These are phyloP conservation scores for Panagrolaimus sp. DNA, from an alignment of 1,140 invertebrate genomes.

Conservation along the genomic window DNA sequence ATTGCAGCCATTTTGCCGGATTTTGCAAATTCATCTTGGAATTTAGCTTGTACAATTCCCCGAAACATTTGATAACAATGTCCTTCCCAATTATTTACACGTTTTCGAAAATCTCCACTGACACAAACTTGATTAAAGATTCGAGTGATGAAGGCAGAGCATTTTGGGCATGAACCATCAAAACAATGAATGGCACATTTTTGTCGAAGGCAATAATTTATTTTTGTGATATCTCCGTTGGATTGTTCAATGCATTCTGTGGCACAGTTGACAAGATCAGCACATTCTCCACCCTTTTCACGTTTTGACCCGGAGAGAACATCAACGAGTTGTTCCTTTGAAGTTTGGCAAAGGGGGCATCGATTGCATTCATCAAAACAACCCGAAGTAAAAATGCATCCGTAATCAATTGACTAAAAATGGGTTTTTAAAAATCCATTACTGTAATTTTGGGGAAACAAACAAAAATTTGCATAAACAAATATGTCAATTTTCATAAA, in stretches of 20 bases:
- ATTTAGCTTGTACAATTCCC: slow-evolving; percentile 44
- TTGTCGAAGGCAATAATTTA: slow-evolving; percentile 46
- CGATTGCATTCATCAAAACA: slow-evolving; percentile 49
- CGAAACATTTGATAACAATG: slow-evolving; percentile 54
- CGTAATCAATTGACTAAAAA: slow-evolving; percentile 48
- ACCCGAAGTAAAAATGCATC: slow-evolving; percentile 53
- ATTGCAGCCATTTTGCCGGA: slow-evolving; percentile 41
- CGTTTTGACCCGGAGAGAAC: slow-evolving; percentile 42
- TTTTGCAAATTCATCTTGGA: slow-evolving; percentile 37
- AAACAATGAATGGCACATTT: slow-evolving; percentile 53
- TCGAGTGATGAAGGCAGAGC: slow-evolving; percentile 51
- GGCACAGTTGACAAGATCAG: slow-evolving; percentile 46
- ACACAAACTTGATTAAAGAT: slow-evolving; percentile 55
- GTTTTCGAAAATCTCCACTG: slow-evolving; percentile 41
- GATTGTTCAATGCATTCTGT: slow-evolving; percentile 44
- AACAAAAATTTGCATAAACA: no score
- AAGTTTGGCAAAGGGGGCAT: slow-evolving; percentile 46
- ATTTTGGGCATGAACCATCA: slow-evolving; percentile 49
- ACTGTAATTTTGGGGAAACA: no score
- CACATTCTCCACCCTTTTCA: slow-evolving; percentile 42
- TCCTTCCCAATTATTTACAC: slow-evolving; percentile 43
- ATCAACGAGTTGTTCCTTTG: slow-evolving; percentile 50
- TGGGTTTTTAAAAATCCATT: not conserved
- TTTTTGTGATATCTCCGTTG: slow-evolving; percentile 43
- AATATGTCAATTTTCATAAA: no score